Conservation (phyloP, 2,797 vertebrate species). For the Acrossocheilus fasciatus region DNA sequence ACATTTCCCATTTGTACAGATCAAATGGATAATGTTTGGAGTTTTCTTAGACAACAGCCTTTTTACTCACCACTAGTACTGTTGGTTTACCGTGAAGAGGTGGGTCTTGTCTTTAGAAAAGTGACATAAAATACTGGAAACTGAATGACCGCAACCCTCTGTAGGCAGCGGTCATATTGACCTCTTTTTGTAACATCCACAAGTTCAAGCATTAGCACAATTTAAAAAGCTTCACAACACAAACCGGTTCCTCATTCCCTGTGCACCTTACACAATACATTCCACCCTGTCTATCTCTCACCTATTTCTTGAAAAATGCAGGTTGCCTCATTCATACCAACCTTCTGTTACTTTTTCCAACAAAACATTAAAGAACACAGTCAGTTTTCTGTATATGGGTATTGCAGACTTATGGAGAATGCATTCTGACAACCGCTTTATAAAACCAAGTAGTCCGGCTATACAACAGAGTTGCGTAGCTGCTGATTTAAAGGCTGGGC, state of each 20-base stretch:
- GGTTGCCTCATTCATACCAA: background rate
- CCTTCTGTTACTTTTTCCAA: conserved; percentile 1
- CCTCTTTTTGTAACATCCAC: conserved; percentile 68
- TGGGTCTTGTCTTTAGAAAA: conserved; percentile 67
- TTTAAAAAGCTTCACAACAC: conserved; percentile 56
- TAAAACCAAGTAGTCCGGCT: background rate
- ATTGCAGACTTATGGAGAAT: background rate
- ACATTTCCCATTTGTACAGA: conserved; percentile 67
- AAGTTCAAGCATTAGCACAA: conserved; percentile 65
- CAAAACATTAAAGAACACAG: conserved; percentile 25
- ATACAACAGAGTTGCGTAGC: conserved; percentile 11
- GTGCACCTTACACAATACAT: conserved; percentile 43
- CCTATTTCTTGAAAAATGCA: conserved; percentile 41
- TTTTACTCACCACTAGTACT: conserved; percentile 72
- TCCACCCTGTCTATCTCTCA: conserved; percentile 19
- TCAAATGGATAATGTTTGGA: conserved; percentile 73
- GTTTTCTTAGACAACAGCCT: conserved; percentile 77
- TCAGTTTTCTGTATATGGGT: background rate
- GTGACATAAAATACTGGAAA: conserved; percentile 70
- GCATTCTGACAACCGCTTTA: conserved; percentile 18
- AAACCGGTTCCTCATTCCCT: conserved; percentile 57
- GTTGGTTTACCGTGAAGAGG: conserved; percentile 71
- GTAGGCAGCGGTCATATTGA: conserved; percentile 64
- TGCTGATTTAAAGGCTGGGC: conserved; percentile 63
- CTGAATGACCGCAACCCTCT: conserved; percentile 61